Percentiles rank a stretch among this genome's conserved stretches.
phyloP scores from a whole-genome alignment of 2,888 invertebrate genomes.

The Sericinus montela region DNA sequence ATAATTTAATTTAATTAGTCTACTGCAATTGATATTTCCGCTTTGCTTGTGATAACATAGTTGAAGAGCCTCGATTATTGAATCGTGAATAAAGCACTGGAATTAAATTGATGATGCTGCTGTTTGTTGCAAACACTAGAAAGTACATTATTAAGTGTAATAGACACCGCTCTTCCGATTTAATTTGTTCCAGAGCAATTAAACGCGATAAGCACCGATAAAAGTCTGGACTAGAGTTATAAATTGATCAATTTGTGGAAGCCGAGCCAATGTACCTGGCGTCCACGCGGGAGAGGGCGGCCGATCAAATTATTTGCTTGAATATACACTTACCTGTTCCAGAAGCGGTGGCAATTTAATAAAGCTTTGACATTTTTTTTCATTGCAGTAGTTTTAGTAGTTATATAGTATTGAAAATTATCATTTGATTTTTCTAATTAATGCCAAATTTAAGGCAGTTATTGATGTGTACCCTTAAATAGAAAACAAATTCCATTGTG shows the following conservation, averaged over 20 bases:
- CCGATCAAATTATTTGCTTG: slow-evolving; percentile 18
- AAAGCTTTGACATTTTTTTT: slow-evolving; percentile 1
- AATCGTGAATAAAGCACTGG: no score
- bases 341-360: slow-evolving; percentile 12
- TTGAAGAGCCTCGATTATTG: no score
- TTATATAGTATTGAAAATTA: no score
- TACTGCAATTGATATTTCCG: no score
- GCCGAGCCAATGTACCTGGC: slow-evolving; percentile 36
- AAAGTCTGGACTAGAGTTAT: slow-evolving; percentile 58
- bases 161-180: slow-evolving; percentile 40
- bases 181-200: slow-evolving; percentile 56
- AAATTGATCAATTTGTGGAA: slow-evolving; percentile 64
- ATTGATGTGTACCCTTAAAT: no score
- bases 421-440: no score
- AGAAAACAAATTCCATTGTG: no score
- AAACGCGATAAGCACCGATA: slow-evolving; percentile 64
- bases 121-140: slow-evolving; percentile 19
- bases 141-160: slow-evolving; percentile 38
- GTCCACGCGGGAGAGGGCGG: slow-evolving; percentile 2
- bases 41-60: no score
- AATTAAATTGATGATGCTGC: no score
- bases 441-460: no score
- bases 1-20: no score
- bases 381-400: neutral
- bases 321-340: slow-evolving; percentile 16